phyloP scores from a whole-genome alignment of 2,797 vertebrate genomes.

The Orientallactaga sibirica region DNA sequence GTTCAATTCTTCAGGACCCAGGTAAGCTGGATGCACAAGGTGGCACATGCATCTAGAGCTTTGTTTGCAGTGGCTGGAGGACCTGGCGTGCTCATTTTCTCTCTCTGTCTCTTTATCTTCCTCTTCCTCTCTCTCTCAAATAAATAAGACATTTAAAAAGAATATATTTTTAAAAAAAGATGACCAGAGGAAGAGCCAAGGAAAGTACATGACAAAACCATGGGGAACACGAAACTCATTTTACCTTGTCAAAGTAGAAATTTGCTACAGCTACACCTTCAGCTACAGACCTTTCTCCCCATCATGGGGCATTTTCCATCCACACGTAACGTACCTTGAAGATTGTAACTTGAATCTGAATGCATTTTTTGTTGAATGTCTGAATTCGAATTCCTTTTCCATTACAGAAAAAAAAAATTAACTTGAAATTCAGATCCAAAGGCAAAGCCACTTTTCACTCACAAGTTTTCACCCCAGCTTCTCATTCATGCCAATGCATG shows the following conservation, averaged over 20 bases:
- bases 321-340: neutral
- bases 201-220: neutral
- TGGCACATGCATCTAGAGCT: no score
- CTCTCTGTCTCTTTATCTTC: no score
- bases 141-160: no score
- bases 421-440: neutral
- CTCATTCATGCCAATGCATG: neutral
- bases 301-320: neutral
- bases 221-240: neutral
- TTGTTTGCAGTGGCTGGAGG: no score
- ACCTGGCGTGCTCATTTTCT: no score
- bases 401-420: neutral
- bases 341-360: neutral
- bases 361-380: neutral
- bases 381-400: neutral
- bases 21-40: no score
- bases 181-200: neutral
- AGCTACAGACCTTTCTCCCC: neutral
- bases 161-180: no score
- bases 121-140: no score
- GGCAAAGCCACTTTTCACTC: neutral
- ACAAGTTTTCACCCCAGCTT: neutral
- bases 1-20: no score
- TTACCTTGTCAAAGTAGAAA: neutral
- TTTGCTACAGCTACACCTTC: constrained; percentile 3